These are phyloP conservation scores for Bombylius discolor DNA, from an alignment of 2,888 invertebrate species.

Conservation along the genomic window DNA sequence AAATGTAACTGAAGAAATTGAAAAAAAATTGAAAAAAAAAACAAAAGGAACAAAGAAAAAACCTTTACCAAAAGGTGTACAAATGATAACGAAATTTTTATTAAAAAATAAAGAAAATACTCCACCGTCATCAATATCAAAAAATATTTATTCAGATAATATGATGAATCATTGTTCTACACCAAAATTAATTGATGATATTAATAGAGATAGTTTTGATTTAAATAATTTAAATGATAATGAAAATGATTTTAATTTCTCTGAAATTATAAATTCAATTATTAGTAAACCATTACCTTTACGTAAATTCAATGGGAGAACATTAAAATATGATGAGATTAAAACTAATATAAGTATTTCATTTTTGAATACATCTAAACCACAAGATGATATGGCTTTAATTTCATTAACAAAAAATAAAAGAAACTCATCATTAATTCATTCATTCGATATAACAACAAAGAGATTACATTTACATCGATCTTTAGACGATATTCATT, in stretches of 20 bases:
- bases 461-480: conserved; percentile 1
- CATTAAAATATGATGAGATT: conserved; percentile 22
- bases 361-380: neutral
- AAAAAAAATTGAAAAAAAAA: conserved; percentile 18
- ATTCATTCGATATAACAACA: neutral
- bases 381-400: conserved; percentile 22
- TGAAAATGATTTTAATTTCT: conserved; percentile 38
- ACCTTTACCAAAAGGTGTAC: conserved; percentile 28
- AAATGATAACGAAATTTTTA: conserved; percentile 30
- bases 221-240: conserved; percentile 23
- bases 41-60: conserved; percentile 20
- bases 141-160: neutral
- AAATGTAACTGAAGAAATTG: conserved; percentile 23
- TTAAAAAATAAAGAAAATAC: neutral
- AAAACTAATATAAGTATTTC: neutral
- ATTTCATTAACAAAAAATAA: conserved; percentile 12
- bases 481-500: neutral
- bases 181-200: conserved; percentile 18
- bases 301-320: conserved; percentile 21
- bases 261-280: conserved; percentile 42
- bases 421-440: neutral
- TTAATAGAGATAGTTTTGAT: no score
- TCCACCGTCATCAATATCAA: neutral
- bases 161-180: conserved; percentile 23
- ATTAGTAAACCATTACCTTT: conserved; percentile 24